phyloP scores from a whole-genome alignment of 2,888 invertebrate genomes.

The Lissocephala sabroskyi region DNA sequence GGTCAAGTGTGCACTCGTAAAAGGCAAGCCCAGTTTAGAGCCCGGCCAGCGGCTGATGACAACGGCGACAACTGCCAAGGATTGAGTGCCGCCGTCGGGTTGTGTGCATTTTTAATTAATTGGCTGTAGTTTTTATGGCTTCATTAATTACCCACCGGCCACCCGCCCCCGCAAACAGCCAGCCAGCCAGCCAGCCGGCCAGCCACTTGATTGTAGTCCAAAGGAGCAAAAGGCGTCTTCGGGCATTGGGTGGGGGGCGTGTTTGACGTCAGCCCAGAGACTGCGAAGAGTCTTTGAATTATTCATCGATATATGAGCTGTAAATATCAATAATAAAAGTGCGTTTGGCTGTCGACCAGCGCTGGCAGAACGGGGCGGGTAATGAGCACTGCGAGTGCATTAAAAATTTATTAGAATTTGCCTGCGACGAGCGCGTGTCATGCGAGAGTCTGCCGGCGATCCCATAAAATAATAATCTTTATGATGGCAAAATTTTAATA shows the following conservation, averaged over 20 bases:
- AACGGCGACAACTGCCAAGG: neutral
- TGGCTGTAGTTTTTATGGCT: constrained; percentile 69
- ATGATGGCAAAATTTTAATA: constrained; percentile 57
- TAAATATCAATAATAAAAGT: constrained; percentile 66
- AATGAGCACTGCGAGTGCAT: constrained; percentile 52
- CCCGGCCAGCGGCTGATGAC: constrained; percentile 4
- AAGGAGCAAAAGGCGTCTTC: no score
- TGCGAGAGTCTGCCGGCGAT: constrained; percentile 10
- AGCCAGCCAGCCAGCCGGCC: no score
- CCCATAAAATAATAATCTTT: constrained; percentile 70
- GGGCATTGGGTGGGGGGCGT: no score
- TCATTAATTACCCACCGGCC: constrained; percentile 59
- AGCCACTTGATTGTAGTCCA: no score
- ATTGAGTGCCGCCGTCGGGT: constrained; percentile 6
- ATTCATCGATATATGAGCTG: constrained; percentile 51
- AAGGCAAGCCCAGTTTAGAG: constrained; percentile 61
- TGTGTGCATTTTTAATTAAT: constrained; percentile 69
- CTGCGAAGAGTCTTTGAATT: constrained; percentile 36
- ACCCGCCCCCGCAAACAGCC: no score
- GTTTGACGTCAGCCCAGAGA: constrained; percentile 1
- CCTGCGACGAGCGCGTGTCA: constrained; percentile 58
- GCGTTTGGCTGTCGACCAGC: constrained; percentile 16
- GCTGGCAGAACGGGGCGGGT: neutral
- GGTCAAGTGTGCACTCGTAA: constrained; percentile 23
- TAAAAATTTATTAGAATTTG: constrained; percentile 69